phyloP scores from a whole-genome alignment of 2,888 invertebrate species.

The Oligia fasciuncula region DNA sequence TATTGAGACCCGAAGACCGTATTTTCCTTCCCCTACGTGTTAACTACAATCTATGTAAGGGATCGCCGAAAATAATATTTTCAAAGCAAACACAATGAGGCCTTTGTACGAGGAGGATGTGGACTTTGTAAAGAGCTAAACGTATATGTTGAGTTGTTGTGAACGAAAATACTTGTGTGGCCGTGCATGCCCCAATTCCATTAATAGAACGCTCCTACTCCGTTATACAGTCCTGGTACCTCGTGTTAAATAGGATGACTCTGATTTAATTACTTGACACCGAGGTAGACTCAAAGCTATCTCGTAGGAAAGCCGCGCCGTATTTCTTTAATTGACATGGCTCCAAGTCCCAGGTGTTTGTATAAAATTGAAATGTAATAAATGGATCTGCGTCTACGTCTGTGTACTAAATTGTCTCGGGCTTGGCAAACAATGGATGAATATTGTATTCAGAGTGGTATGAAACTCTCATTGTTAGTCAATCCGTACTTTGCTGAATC shows the following conservation, averaged over 20 bases:
- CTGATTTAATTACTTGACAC: conserved; percentile 44
- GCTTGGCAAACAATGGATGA: conserved; percentile 54
- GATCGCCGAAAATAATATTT: conserved; percentile 70
- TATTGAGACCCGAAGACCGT: conserved; percentile 46
- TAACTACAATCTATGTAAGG: conserved; percentile 65
- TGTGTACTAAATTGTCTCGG: conserved; percentile 47
- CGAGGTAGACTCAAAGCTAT: conserved; percentile 16
- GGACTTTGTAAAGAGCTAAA: conserved; percentile 49
- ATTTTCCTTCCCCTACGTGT: conserved; percentile 56
- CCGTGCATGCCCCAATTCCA: conserved; percentile 45
- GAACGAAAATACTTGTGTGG: conserved; percentile 52
- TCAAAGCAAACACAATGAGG: conserved; percentile 68
- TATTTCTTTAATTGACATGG: conserved; percentile 54
- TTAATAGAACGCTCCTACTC: conserved; percentile 44
- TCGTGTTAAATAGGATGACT: conserved; percentile 27
- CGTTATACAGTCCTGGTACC: conserved; percentile 54
- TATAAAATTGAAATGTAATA: conserved; percentile 55
- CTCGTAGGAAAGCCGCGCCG: conserved; percentile 23
- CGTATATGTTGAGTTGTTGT: conserved; percentile 38
- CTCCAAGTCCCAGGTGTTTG: conserved; percentile 48
- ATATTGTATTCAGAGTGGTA: conserved; percentile 49
- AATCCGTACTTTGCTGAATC: conserved; percentile 52
- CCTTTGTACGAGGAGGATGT: conserved; percentile 63
- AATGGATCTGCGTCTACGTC: conserved; percentile 47
- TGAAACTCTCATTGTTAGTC: conserved; percentile 55